Evolutionary conservation across 2,888 invertebrate genomes (phyloP).

Genomic region (Drosophila niveifrons): DNA sequence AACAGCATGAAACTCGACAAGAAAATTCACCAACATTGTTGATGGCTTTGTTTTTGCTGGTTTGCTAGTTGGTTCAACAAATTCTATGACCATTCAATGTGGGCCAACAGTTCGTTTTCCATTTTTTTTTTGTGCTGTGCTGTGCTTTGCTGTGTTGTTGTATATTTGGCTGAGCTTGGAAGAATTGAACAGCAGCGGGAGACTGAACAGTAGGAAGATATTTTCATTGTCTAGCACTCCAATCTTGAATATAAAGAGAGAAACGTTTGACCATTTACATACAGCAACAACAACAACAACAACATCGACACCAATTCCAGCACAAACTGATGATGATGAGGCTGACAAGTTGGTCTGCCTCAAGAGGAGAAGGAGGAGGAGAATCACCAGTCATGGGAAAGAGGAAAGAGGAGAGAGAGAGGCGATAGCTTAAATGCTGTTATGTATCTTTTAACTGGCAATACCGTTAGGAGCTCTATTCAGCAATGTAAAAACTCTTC

Average conservation of each 20-base stretch:
- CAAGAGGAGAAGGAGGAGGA: neutral
- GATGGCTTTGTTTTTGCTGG: constrained; percentile 52
- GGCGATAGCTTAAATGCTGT: constrained; percentile 61
- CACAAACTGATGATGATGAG: constrained; percentile 34
- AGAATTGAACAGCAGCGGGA: constrained; percentile 61
- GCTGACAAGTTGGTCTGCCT: constrained; percentile 50
- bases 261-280: constrained; percentile 65
- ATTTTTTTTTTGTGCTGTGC: neutral
- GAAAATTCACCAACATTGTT: constrained; percentile 51
- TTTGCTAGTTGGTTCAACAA: constrained; percentile 42
- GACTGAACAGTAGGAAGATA: constrained; percentile 56
- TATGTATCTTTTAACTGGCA: constrained; percentile 67
- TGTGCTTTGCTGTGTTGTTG: neutral
- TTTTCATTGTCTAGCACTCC: constrained; percentile 60
- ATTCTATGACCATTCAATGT: constrained; percentile 59
- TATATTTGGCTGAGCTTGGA: constrained; percentile 28
- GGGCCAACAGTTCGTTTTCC: constrained; percentile 46
- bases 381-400: neutral
- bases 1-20: constrained; percentile 22
- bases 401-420: neutral
- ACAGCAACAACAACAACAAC: constrained; percentile 44
- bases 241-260: constrained; percentile 49
- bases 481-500: constrained; percentile 30
- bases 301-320: constrained; percentile 60
- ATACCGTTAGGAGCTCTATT: constrained; percentile 65